These are phyloP conservation scores for Atherinomorus stipes DNA, from an alignment of 2,113 vertebrate genomes.

Conservation along the genomic window DNA sequence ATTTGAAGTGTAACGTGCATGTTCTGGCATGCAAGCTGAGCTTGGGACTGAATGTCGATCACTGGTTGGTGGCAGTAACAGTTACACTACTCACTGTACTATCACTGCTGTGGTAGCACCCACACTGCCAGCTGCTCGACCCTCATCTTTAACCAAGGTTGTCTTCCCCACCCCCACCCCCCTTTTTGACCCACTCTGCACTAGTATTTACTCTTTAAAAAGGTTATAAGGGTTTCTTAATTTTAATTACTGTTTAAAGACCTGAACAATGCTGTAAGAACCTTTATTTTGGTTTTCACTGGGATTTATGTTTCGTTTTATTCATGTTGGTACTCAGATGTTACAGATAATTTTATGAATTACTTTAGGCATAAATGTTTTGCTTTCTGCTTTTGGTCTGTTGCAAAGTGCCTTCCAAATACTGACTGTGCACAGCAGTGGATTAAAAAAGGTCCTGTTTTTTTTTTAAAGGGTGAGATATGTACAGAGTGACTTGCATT, in stretches of 20 bases:
- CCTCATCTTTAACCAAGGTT: slow-evolving; percentile 50
- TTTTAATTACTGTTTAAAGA: slow-evolving; percentile 38
- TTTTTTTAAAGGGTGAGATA: slow-evolving; percentile 76
- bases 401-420: slow-evolving; percentile 89
- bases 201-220: slow-evolving; percentile 60
- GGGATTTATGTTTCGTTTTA: slow-evolving; percentile 51
- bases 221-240: slow-evolving; percentile 36
- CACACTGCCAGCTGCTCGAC: slow-evolving; percentile 55
- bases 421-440: slow-evolving; percentile 85
- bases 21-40: slow-evolving; percentile 48
- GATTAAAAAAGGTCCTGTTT: slow-evolving; percentile 76
- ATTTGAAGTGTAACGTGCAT: slow-evolving; percentile 59
- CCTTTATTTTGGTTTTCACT: slow-evolving; percentile 30
- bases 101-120: slow-evolving; percentile 58
- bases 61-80: slow-evolving; percentile 72
- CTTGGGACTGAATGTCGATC: slow-evolving; percentile 70
- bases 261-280: slow-evolving; percentile 47
- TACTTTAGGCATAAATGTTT: slow-evolving; percentile 55
- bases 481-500: slow-evolving; percentile 80
- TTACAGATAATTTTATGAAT: slow-evolving; percentile 42
- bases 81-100: slow-evolving; percentile 52
- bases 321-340: slow-evolving; percentile 63
- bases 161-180: neutral
- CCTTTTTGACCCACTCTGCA: slow-evolving; percentile 68
- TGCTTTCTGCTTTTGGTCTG: slow-evolving; percentile 79